Conservation (phyloP, 2,797 vertebrate species). For the Anas bernieri region DNA sequence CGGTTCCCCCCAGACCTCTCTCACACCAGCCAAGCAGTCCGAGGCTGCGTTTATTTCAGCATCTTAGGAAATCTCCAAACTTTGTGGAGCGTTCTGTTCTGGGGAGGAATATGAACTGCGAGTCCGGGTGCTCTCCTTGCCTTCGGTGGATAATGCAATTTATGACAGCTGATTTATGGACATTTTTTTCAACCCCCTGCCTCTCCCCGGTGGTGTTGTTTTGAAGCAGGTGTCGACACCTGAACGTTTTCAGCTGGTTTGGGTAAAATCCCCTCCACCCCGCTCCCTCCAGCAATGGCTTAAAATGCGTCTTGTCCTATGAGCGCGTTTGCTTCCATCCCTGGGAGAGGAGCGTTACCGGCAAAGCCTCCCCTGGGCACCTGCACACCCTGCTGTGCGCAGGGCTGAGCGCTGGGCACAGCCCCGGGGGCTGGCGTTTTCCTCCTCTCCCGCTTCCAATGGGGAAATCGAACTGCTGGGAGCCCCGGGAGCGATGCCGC, state of each 20-base stretch:
- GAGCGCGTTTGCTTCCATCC: conserved; percentile 39
- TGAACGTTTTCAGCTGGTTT: neutral
- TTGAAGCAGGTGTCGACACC: conserved; percentile 4
- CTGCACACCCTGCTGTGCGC: neutral
- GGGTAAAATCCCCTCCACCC: neutral
- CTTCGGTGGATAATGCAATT: conserved; percentile 1
- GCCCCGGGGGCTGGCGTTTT: neutral
- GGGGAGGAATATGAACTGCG: neutral
- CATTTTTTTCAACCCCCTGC: neutral
- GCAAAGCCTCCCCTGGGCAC: neutral
- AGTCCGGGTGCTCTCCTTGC: neutral
- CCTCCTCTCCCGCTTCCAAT: neutral
- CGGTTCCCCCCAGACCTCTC: neutral
- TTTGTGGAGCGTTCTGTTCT: conserved; percentile 24
- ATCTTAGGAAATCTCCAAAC: conserved; percentile 33
- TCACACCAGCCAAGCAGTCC: conserved; percentile 1
- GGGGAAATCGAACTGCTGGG: neutral
- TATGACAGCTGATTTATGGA: conserved; percentile 10
- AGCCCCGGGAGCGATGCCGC: neutral
- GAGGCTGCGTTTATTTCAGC: conserved; percentile 9
- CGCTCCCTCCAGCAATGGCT: neutral
- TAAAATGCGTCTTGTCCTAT: neutral
- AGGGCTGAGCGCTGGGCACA: neutral
- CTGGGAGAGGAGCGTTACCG: neutral
- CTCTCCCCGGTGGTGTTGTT: neutral